Percentiles rank a stretch among this genome's conserved stretches.
These are phyloP conservation scores for Schizotus pectinicornis DNA, from an alignment of 2,888 invertebrate species.

Conservation along the genomic window DNA sequence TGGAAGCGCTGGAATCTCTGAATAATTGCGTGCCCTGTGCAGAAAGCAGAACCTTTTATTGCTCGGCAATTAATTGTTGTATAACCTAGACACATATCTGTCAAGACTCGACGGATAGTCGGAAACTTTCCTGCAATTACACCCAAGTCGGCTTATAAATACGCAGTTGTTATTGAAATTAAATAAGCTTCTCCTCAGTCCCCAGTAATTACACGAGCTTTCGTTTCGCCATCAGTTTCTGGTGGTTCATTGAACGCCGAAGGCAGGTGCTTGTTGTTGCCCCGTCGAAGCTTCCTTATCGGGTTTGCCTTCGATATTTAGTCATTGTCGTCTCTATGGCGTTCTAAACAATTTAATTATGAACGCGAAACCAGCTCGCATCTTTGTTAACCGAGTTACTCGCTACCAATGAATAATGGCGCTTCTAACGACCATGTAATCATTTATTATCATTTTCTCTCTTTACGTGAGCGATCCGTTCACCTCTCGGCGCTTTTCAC, in stretches of 20 bases:
- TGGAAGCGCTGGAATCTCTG: constrained; percentile 19
- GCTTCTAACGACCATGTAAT: constrained; percentile 40
- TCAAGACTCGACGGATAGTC: neutral
- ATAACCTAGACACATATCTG: constrained; percentile 2
- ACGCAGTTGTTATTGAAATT: no score
- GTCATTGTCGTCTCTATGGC: constrained; percentile 38
- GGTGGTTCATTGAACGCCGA: neutral
- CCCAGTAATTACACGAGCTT: neutral
- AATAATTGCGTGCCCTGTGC: constrained; percentile 10
- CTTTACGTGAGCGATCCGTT: constrained; percentile 23
- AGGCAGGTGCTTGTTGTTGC: neutral
- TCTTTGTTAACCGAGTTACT: constrained; percentile 38
- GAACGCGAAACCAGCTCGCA: constrained; percentile 39
- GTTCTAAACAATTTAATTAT: constrained; percentile 44
- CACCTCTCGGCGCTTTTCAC: neutral
- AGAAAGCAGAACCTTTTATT: constrained; percentile 15
- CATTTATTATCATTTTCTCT: constrained; percentile 40
- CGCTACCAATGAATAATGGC: constrained; percentile 40
- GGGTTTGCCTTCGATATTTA: constrained; percentile 34
- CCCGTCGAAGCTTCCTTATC: constrained; percentile 21
- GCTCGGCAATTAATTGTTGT: constrained; percentile 18
- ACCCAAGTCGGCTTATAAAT: no score
- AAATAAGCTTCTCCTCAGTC: no score
- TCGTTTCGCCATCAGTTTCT: neutral
- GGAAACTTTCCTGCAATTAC: neutral